Conservation (phyloP, 2,797 vertebrate species). For the Sparidentex hasta region DNA sequence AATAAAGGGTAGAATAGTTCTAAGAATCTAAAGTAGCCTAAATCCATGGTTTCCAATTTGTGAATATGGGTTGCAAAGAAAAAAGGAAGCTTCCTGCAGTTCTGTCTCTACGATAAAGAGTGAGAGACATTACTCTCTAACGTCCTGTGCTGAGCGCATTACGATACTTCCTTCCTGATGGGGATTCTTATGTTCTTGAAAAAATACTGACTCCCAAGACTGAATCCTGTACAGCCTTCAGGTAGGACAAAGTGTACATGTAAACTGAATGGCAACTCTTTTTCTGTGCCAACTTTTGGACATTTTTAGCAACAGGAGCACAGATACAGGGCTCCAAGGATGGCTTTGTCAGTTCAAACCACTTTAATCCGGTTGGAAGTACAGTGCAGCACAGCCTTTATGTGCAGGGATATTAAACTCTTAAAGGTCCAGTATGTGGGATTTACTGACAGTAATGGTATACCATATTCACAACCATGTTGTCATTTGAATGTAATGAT, state of each 20-base stretch:
- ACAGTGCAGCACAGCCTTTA: slow-evolving; percentile 16
- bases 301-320: slow-evolving; percentile 49
- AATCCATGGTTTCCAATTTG: slow-evolving; percentile 54
- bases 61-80: slow-evolving; percentile 54
- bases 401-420: background rate
- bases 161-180: slow-evolving; percentile 50
- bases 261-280: slow-evolving; percentile 47
- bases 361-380: slow-evolving; percentile 33
- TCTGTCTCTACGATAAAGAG: slow-evolving; percentile 29
- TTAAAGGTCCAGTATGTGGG: no score
- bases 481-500: no score
- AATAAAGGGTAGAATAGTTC: slow-evolving; percentile 57
- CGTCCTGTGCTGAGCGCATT: slow-evolving; percentile 37
- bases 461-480: no score
- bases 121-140: slow-evolving; percentile 53
- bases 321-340: slow-evolving; percentile 40
- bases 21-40: slow-evolving; percentile 61
- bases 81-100: slow-evolving; percentile 28
- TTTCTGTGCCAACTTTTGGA: slow-evolving; percentile 43
- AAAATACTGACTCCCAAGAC: slow-evolving; percentile 58
- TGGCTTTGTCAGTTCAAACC: slow-evolving; percentile 12
- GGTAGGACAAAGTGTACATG: slow-evolving; percentile 40
- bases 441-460: no score
- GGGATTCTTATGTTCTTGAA: slow-evolving; percentile 54
- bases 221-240: slow-evolving; percentile 55